phyloP scores from a whole-genome alignment of 2,888 invertebrate species.

The Notocelia uddmanniana region DNA sequence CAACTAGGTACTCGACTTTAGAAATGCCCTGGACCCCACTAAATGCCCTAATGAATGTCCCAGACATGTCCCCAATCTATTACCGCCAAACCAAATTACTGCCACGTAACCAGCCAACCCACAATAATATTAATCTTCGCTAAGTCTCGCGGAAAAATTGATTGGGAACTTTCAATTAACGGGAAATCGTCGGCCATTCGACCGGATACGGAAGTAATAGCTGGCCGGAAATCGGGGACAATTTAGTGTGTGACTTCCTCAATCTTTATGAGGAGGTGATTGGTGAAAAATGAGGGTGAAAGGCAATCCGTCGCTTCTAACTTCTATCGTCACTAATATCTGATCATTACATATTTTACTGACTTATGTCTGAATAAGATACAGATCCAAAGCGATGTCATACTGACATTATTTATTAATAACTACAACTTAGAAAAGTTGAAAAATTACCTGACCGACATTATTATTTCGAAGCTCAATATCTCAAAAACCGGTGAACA shows the following conservation, averaged over 20 bases:
- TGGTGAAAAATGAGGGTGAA: not conserved
- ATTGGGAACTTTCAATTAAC: conserved; percentile 44
- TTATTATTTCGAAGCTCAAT: too few species aligned
- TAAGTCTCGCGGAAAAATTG: conserved; percentile 42
- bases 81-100: conserved; percentile 24
- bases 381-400: too few species aligned
- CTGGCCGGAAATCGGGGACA: conserved; percentile 38
- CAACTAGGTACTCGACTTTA: not conserved
- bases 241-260: conserved; percentile 24
- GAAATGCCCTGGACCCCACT: not conserved
- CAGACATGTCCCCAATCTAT: conserved; percentile 17
- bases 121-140: conserved; percentile 24
- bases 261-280: not conserved
- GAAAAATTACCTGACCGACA: too few species aligned
- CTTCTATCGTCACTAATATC: too few species aligned
- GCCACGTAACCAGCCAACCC: conserved; percentile 23
- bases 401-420: too few species aligned
- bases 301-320: too few species aligned
- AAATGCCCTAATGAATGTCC: conserved; percentile 14
- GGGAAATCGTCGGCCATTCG: conserved; percentile 30
- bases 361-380: too few species aligned
- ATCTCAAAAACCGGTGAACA: too few species aligned
- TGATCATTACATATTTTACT: too few species aligned
- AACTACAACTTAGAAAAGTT: too few species aligned
- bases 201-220: conserved; percentile 42